phyloP scores from a whole-genome alignment of 2,113 vertebrate species.

The Pollachius pollachius region DNA sequence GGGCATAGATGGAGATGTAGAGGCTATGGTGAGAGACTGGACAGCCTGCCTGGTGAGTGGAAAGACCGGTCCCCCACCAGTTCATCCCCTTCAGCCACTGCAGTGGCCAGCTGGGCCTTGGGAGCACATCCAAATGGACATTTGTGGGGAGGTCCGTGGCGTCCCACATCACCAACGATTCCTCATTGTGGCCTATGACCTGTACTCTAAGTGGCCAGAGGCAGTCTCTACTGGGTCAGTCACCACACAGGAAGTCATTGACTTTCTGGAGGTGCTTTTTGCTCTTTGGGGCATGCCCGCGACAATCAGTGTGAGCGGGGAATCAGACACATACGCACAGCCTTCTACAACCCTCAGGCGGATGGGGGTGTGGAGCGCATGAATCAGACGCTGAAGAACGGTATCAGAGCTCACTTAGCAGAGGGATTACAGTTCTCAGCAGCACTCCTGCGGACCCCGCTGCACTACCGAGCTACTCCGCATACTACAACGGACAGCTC shows the following conservation, averaged over 20 bases:
- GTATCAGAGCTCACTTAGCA: background rate
- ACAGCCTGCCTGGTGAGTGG: conserved; percentile 20
- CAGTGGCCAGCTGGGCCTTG: no score
- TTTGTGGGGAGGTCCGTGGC: background rate
- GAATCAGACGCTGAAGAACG: conserved; percentile 15
- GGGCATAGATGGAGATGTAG: no score
- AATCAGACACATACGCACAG: background rate
- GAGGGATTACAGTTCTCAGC: background rate
- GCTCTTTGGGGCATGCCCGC: background rate
- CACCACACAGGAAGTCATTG: background rate
- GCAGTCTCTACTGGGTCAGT: background rate
- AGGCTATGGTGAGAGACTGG: conserved; percentile 9
- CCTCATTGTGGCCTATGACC: conserved; percentile 18
- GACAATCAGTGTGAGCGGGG: background rate
- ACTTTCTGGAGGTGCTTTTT: background rate
- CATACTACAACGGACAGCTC: conserved; percentile 7
- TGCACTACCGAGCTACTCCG: conserved; percentile 8
- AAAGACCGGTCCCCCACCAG: background rate
- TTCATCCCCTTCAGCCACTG: background rate
- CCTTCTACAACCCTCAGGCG: background rate
- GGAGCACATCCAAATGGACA: background rate
- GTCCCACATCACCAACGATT: background rate
- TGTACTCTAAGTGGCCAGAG: conserved; percentile 26
- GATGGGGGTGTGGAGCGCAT: background rate
- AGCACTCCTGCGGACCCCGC: background rate